Percentiles rank a stretch among this genome's conserved stretches.
Evolutionary conservation across 2,888 invertebrate species (phyloP).

Genomic region (Melangyna quadrimaculata): DNA sequence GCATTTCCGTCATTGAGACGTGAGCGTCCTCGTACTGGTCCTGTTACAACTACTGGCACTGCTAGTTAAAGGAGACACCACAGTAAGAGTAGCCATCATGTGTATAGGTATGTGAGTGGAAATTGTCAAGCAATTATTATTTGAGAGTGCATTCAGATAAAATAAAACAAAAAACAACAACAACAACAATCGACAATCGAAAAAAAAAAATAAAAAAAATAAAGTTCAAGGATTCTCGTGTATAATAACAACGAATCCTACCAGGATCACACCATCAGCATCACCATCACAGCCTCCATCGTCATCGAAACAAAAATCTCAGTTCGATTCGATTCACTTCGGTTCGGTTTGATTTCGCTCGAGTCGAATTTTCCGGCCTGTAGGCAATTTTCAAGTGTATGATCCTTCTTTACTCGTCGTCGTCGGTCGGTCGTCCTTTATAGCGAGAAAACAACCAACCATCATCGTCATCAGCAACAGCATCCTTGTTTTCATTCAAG

Average conservation of each 20-base stretch:
- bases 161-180: slow-evolving; percentile 10
- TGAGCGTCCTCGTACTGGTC: slow-evolving; percentile 9
- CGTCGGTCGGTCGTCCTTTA: background rate
- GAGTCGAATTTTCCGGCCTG: slow-evolving; percentile 50
- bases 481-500: slow-evolving; percentile 57
- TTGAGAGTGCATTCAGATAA: slow-evolving; percentile 22
- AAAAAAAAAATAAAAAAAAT: slow-evolving; percentile 1
- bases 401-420: slow-evolving; percentile 49
- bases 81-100: slow-evolving; percentile 11
- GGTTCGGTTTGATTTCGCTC: slow-evolving; percentile 17
- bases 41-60: too few species aligned
- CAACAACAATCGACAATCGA: slow-evolving; percentile 1
- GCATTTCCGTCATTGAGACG: slow-evolving; percentile 68
- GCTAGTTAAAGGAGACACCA: background rate
- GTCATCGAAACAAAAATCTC: slow-evolving; percentile 45
- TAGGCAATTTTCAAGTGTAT: slow-evolving; percentile 73
- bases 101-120: slow-evolving; percentile 46
- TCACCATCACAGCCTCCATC: background rate
- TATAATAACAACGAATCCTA: slow-evolving; percentile 45
- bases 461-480: too few species aligned
- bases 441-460: too few species aligned
- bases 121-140: slow-evolving; percentile 61
- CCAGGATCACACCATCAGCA: slow-evolving; percentile 18
- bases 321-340: background rate
- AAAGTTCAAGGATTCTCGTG: slow-evolving; percentile 63